Conservation (phyloP, 2,797 vertebrate genomes). For the Fratercula arctica region DNA sequence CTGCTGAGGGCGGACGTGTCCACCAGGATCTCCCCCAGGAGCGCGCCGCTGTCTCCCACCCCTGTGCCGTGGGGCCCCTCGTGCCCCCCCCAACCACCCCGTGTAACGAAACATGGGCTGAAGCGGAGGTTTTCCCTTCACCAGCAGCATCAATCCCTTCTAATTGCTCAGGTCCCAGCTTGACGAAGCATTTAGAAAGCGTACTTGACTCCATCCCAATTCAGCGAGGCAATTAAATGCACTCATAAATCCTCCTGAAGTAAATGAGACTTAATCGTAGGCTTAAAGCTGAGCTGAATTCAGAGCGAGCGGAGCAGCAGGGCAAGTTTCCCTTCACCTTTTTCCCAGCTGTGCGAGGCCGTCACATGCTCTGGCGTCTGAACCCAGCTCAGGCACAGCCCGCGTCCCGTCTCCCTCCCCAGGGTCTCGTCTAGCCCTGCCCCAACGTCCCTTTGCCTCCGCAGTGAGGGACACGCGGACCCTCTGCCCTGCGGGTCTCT, state of each 20-base stretch:
- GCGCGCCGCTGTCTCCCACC: not conserved
- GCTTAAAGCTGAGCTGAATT: not conserved
- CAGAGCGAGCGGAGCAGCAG: not conserved
- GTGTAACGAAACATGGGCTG: not conserved
- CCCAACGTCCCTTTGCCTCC: accelerated
- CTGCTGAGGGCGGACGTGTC: accelerated
- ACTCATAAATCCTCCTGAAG: conserved; percentile 44
- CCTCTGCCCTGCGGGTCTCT: not conserved
- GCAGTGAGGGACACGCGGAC: accelerated
- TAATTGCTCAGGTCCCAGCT: conserved; percentile 20
- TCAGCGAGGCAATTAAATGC: conserved; percentile 21
- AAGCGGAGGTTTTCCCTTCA: not conserved
- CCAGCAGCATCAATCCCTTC: not conserved
- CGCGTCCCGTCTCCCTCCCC: accelerated
- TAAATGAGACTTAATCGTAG: conserved; percentile 33
- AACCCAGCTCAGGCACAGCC: not conserved
- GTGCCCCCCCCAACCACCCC: too few species aligned
- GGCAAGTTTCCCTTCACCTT: not conserved
- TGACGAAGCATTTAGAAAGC: not conserved
- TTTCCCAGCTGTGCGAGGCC: not conserved
- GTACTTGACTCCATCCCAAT: not conserved
- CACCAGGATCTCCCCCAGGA: not conserved
- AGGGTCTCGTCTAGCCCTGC: not conserved
- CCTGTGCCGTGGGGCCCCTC: not conserved
- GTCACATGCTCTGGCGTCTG: not conserved